Evolutionary conservation across 2,797 vertebrate species (phyloP).

Genomic region (Coreius guichenoti): DNA sequence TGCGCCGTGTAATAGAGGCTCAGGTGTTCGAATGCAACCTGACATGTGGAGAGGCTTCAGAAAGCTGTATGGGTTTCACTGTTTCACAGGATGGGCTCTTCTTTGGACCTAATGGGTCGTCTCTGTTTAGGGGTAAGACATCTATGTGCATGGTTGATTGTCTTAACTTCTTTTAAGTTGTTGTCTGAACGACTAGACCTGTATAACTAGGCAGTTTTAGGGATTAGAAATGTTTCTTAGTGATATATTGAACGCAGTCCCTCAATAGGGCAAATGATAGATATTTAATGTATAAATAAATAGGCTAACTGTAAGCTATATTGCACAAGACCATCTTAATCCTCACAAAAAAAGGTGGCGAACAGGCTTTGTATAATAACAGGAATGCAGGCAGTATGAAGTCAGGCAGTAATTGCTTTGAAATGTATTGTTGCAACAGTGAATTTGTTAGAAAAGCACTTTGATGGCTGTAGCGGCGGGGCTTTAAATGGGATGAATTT

Average conservation of each 20-base stretch:
- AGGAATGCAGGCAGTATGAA: background rate
- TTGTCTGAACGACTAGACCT: background rate
- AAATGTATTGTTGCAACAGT: background rate
- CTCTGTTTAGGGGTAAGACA: slow-evolving; percentile 82
- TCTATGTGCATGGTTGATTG: background rate
- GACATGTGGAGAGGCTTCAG: slow-evolving; percentile 59
- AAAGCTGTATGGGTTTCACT: slow-evolving; percentile 15
- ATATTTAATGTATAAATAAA: background rate
- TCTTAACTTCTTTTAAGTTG: background rate
- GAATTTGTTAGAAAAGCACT: background rate
- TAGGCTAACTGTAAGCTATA: background rate
- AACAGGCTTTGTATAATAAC: background rate
- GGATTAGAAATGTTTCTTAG: too few relatives aligned
- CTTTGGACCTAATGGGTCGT: slow-evolving; percentile 70
- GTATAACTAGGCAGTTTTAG: background rate
- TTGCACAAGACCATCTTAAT: background rate
- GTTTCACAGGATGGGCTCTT: slow-evolving; percentile 67
- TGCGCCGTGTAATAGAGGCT: slow-evolving; percentile 78
- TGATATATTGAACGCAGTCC: background rate
- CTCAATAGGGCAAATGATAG: background rate
- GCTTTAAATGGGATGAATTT: background rate
- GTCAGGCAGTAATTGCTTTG: background rate
- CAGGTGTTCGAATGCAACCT: slow-evolving; percentile 68
- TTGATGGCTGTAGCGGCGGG: background rate
- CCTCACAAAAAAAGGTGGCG: background rate